phyloP scores from a whole-genome alignment of 1,140 invertebrate species.

The Pseudomyrmex flavicornis region DNA sequence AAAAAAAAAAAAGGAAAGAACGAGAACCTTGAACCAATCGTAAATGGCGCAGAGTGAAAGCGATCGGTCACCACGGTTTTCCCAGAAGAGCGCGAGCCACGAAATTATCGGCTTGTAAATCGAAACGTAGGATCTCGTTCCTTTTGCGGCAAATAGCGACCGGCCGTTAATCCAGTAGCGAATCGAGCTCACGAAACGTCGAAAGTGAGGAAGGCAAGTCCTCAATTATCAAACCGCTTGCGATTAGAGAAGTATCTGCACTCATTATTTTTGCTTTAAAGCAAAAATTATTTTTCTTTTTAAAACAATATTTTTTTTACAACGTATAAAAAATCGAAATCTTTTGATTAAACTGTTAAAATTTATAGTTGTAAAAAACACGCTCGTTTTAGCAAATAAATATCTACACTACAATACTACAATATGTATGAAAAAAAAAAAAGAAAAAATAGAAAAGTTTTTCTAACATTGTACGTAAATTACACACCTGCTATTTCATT shows the following conservation, averaged over 20 bases:
- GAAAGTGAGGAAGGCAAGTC: conserved; percentile 36
- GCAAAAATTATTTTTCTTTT: background rate
- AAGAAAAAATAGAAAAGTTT: background rate
- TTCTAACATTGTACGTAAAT: background rate
- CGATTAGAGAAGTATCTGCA: conserved; percentile 21
- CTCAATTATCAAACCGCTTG: conserved; percentile 18
- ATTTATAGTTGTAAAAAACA: background rate
- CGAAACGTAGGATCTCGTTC: conserved; percentile 66
- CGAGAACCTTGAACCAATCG: conserved; percentile 75
- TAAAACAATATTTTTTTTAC: background rate
- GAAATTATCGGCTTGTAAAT: conserved; percentile 76
- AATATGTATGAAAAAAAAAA: too few relatives aligned
- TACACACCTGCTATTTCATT: background rate
- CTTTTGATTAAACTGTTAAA: background rate
- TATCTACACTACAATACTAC: too few relatives aligned
- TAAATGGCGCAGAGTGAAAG: conserved; percentile 78
- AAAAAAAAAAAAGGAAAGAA: conserved; percentile 60
- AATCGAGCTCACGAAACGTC: conserved; percentile 14
- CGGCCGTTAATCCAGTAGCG: conserved; percentile 35
- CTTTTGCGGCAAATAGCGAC: conserved; percentile 41
- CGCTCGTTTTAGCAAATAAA: background rate
- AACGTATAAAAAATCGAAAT: background rate
- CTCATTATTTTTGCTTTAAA: background rate
- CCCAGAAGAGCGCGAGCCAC: conserved; percentile 74
- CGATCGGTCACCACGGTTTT: conserved; percentile 74